Evolutionary conservation across 2,113 vertebrate species (phyloP).

Genomic region (Columbina picui): DNA sequence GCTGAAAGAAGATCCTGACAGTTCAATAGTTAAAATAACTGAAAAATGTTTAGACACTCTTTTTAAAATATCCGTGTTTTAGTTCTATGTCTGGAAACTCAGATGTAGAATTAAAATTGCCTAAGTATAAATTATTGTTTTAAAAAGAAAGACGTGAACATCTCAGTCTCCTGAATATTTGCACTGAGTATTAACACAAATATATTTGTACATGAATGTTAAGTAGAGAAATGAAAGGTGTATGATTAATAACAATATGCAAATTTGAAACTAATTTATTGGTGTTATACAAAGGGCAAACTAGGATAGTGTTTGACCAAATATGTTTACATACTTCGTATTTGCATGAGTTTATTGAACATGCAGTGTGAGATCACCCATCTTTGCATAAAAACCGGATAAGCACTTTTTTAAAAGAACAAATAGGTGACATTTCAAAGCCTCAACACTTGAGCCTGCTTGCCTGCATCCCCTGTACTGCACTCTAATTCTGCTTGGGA

Average conservation of each 20-base stretch:
- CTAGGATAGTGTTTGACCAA: slow-evolving; percentile 47
- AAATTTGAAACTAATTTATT: slow-evolving; percentile 63
- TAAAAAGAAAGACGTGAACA: neutral
- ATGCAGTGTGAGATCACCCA: slow-evolving; percentile 46
- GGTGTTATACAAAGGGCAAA: slow-evolving; percentile 59
- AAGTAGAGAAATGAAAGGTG: slow-evolving; percentile 58
- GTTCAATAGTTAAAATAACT: neutral
- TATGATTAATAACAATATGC: slow-evolving; percentile 64
- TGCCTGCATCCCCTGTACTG: neutral
- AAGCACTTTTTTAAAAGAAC: neutral
- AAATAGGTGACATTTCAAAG: neutral
- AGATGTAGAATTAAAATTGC: neutral
- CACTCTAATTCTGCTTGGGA: neutral
- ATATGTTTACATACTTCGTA: slow-evolving; percentile 60
- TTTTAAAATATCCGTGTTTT: neutral
- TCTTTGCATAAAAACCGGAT: slow-evolving; percentile 50
- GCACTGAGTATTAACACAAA: slow-evolving; percentile 12
- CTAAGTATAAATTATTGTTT: neutral
- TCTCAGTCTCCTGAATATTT: slow-evolving; percentile 3
- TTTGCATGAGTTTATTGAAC: slow-evolving; percentile 54
- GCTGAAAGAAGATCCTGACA: neutral
- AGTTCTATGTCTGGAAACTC: neutral
- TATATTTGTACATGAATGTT: slow-evolving; percentile 60
- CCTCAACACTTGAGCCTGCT: neutral
- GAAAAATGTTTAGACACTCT: neutral